Evolutionary conservation across 2,797 vertebrate species (phyloP), one percentile per base, ranked within the genome.

Genomic region (Microctenopoma steveboyesi): DNA sequence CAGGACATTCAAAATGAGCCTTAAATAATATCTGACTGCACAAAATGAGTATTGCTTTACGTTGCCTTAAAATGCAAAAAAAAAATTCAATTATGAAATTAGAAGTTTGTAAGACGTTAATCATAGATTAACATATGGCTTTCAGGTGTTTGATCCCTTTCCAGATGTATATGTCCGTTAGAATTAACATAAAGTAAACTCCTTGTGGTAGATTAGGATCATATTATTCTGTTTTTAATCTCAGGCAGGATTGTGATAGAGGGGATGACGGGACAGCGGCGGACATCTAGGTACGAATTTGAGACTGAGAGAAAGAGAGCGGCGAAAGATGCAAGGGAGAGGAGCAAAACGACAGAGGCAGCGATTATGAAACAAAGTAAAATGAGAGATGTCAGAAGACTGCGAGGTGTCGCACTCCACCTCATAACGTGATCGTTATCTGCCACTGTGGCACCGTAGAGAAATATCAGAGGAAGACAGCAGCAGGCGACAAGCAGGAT

Each of bases 391-490:
- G 10, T 10, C 37, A 37, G 37, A 37, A 37, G 37, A 37, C 37
- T 10, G 37, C 7, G 63, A 57, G 66, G 50, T 48, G 54, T 57
- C 59, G 71, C 80, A 69, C 69, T 16, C 42, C 8, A 51, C 43
- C 61, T 74, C 63, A 64, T 77, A 76, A 75, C 75, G 79, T 76
- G 82, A 88, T 86, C 37, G 12, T 77, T 84, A 87, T 87, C 78
- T 69, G 74, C 69, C 67, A 51, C 13, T 16, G 78, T 59, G 74
- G 51, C 70, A 47, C 69, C 18, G 15, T 5, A 14, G 76, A 78
- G 69, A 70, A 78, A 81, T 69, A 84, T 81, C 66, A 79, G 60
- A 76, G 69, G 18, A 35, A 42, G 56, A 49, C 52, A 22, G 78
- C 79, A 57, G 69, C 62, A 2, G 73, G 64, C 3, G 28, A 79